Evolutionary conservation across 2,113 vertebrate genomes (phyloP), one percentile per base, ranked within the genome.

Genomic region (Anseranas semipalmata): DNA sequence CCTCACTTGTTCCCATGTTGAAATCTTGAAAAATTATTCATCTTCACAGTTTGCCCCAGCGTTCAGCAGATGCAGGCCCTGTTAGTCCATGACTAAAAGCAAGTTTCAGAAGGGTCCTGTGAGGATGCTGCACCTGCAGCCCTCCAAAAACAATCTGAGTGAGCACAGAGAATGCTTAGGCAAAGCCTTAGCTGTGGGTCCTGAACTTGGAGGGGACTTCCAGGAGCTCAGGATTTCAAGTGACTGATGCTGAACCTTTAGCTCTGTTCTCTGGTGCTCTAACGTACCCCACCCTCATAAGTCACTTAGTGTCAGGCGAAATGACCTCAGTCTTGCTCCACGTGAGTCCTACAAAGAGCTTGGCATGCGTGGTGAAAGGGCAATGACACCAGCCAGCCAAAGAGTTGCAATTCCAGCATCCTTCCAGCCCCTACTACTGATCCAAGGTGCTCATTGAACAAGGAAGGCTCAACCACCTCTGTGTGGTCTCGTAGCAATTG

Each of bases 341-440:
- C 25, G 2, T 0, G 2, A 77, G 65, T 76, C 66, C 56, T 58
- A 37, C n/a, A 41, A 74, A 41, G 14, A 73, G 13, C 35, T 15
- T 75, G 55, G 18, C n/a, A 27, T 1, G 6, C 32, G 17, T 50
- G 50, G 17, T 0, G 0, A 83, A 86, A 71, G 21, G 17, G 20
- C 1, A 1, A 27, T 0, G 6, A 28, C 35, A 83, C 21, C 60
- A 79, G 55, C 39, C 28, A 45, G 65, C 18, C 0, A 0, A 60
- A 21, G 9, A 74, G 7, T 9, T n/a, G n/a, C 35, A 28, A 65
- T 37, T 82, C 43, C 33, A 59, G 25, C 1, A 0, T 27, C 27
- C 32, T 71, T 70, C 22, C 56, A 39, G 19, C 4, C 9, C 12
- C 55, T 53, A 27, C 55, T 59, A 21, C 32, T 21, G 32, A 50